Evolutionary conservation across 2,797 vertebrate species (phyloP), one percentile per base, ranked within the genome.

Genomic region (Muscicapa striata): DNA sequence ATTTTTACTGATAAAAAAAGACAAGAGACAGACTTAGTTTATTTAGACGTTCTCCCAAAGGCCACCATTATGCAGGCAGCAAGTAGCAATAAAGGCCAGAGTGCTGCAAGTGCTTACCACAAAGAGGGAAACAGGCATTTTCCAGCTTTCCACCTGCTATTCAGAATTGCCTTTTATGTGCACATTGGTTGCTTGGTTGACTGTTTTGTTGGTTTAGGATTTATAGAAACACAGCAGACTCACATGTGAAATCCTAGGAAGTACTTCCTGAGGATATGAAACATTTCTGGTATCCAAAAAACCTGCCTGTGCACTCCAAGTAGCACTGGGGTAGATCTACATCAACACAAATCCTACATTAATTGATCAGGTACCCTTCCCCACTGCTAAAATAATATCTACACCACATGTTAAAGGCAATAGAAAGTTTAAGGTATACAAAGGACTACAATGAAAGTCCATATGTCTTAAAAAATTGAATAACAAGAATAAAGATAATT

Each of bases 301-400:
- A 27, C 4, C 10, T 68, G 10, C 17, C 12, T 30, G 9, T 70
- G 23, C 9, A 4, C 11, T 54, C 43, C 36, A 32, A 38, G 23
- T 4, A 61, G 27, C 36, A 15, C 30, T 13, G 7, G 46, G 58
- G 18, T 21, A 32, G 13, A 13, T 20, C 30, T 61, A 7, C 49
- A 67, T 20, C 26, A 52, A n/a, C 11, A 36, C 5, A 69, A 82
- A 63, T 52, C 14, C 38, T 46, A 3, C 14, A 32, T 34, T 23
- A 64, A 4, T 7, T 17, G 46, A 27, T 43, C 0, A 1, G 2
- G 15, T 55, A 30, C 8, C 13, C 15, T n/a, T 70, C 24, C n/a
- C 45, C 17, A 20, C 23, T 5, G 20, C 19, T 32, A 57, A 89
- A 75, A 55, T 6, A 46, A 15, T 5, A 57, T 6, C 11, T 34